Evolutionary conservation across 2,797 vertebrate species (phyloP).

Genomic region (Scarus forsteni): DNA sequence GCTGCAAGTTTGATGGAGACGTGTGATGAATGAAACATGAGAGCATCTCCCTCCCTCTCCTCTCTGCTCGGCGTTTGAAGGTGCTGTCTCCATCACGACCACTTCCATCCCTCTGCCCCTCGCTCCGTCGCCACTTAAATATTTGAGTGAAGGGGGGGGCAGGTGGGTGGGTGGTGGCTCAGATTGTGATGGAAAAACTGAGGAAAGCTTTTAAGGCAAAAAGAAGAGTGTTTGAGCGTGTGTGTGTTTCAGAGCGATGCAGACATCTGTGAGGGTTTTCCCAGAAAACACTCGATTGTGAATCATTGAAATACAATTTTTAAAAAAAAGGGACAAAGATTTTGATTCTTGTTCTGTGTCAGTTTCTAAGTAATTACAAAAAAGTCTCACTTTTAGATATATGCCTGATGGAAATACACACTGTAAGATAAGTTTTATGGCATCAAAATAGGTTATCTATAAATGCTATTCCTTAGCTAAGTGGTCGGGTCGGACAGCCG

Average conservation of each 20-base stretch:
- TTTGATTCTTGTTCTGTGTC: no score
- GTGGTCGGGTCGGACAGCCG: no score
- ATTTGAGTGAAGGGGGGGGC: conserved; percentile 61
- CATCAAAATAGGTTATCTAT: no score
- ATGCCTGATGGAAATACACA: no score
- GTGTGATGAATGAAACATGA: conserved; percentile 67
- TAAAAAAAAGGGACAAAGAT: no score
- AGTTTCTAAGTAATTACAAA: no score
- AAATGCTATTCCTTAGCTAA: no score
- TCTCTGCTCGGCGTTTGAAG: conserved; percentile 36
- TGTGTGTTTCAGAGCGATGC: not conserved
- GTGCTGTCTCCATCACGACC: conserved; percentile 38
- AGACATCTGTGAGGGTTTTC: not conserved
- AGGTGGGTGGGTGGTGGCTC: not conserved
- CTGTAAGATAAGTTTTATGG: no score
- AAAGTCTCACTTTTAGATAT: no score
- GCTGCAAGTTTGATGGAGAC: conserved; percentile 60
- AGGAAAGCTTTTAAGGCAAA: conserved; percentile 47
- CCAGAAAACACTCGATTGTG: not conserved
- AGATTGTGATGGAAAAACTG: conserved; percentile 19
- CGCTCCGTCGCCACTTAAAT: conserved; percentile 62
- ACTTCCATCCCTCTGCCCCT: conserved; percentile 46
- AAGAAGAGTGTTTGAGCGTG: not conserved
- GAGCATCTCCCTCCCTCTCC: conserved; percentile 27
- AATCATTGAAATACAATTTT: no score